Conservation (phyloP, 2,797 vertebrate genomes). For the Euphonia xanthogaster region DNA sequence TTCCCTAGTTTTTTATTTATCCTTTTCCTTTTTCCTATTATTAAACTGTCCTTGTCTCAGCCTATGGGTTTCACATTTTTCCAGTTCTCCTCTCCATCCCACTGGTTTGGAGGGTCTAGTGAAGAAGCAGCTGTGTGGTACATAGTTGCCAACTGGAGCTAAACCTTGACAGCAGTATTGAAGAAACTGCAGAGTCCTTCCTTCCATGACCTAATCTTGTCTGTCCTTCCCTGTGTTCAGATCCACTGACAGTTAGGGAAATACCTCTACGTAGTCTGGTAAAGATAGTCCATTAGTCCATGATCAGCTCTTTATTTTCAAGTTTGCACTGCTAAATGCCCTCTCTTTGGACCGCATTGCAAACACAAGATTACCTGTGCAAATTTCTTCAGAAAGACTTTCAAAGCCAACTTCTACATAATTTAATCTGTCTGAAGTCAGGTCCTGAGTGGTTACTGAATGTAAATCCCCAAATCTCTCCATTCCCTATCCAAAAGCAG, state of each 20-base stretch:
- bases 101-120: not conserved
- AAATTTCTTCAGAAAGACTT: not conserved
- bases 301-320: not conserved
- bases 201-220: not conserved
- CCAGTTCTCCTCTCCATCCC: not conserved
- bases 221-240: not conserved
- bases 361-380: not conserved
- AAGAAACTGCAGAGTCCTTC: not conserved
- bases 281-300: not conserved
- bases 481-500: not conserved
- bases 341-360: not conserved
- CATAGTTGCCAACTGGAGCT: not conserved
- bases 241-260: not conserved
- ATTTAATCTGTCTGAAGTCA: not conserved
- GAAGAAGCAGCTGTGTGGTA: not conserved
- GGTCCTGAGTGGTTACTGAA: not conserved
- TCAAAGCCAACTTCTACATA: not conserved
- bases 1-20: not conserved
- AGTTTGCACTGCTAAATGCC: not conserved
- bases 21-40: not conserved
- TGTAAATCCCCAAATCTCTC: not conserved
- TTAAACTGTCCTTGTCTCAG: not conserved
- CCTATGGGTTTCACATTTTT: not conserved
- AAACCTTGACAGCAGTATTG: rapidly evolving
- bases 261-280: not conserved